These are phyloP conservation scores for Aleiodes sp. DNA, from an alignment of 1,140 invertebrate species.

Conservation along the genomic window DNA sequence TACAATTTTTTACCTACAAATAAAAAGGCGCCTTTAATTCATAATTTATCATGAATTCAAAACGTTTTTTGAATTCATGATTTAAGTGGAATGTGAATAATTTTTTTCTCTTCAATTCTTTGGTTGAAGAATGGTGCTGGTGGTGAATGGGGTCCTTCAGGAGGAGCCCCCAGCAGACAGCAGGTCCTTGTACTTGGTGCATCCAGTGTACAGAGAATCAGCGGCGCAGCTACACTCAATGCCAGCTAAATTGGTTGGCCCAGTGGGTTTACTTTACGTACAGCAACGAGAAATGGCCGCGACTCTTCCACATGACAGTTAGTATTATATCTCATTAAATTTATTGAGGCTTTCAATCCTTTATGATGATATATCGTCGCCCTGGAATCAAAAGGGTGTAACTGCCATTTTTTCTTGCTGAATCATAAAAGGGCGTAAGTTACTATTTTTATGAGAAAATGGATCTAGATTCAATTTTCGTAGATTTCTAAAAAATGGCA, in stretches of 20 bases:
- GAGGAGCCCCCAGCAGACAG: slow-evolving; percentile 86
- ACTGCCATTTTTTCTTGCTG: too few relatives aligned
- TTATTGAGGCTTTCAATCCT: too few relatives aligned
- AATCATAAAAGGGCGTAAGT: too few relatives aligned
- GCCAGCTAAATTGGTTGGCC: slow-evolving; percentile 81
- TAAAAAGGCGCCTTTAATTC: neutral
- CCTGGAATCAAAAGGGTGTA: too few relatives aligned
- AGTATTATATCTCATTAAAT: slow-evolving; percentile 56
- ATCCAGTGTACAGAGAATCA: slow-evolving; percentile 86
- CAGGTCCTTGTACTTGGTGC: slow-evolving; percentile 78
- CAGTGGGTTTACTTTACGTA: slow-evolving; percentile 88
- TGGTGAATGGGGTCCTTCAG: slow-evolving; percentile 85
- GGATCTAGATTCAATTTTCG: too few relatives aligned
- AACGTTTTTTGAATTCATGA: neutral
- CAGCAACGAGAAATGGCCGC: slow-evolving; percentile 90
- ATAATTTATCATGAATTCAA: too few relatives aligned
- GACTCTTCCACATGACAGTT: slow-evolving; percentile 89
- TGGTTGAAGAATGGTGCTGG: slow-evolving; percentile 79
- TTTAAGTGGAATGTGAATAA: neutral
- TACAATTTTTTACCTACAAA: neutral
- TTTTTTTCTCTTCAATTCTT: neutral
- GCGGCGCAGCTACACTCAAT: slow-evolving; percentile 81
- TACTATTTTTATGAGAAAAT: too few relatives aligned
- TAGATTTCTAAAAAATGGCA: too few relatives aligned
- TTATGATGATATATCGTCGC: neutral